phyloP scores from a whole-genome alignment of 2,888 invertebrate genomes.

The Noctua janthina region DNA sequence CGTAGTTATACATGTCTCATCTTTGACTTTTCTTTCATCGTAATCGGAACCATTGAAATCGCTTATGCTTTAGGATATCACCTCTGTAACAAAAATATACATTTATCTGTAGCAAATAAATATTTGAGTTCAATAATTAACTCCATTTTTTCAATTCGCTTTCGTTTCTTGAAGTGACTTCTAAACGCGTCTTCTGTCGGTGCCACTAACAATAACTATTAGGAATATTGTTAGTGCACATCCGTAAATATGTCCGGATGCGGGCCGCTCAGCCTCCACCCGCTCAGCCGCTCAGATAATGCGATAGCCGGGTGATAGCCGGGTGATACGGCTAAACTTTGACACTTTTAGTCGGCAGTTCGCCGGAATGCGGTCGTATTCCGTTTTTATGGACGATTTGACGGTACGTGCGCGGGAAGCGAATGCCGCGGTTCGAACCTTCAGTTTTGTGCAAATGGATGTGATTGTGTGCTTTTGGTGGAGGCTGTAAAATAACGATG shows the following conservation, averaged over 20 bases:
- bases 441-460: constrained; percentile 36
- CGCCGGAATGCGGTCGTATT: constrained; percentile 59
- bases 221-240: constrained; percentile 66
- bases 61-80: no score
- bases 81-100: neutral
- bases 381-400: constrained; percentile 64
- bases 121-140: neutral
- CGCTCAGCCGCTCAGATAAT: constrained; percentile 56
- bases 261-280: constrained; percentile 17
- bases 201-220: constrained; percentile 61
- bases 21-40: neutral
- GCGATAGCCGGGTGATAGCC: constrained; percentile 62
- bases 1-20: neutral
- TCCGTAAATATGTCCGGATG: constrained; percentile 63
- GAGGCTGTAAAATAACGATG: constrained; percentile 4
- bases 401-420: constrained; percentile 57
- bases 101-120: neutral
- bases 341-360: constrained; percentile 64
- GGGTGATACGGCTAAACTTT: constrained; percentile 64
- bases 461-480: constrained; percentile 21
- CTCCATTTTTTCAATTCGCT: no score
- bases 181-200: constrained; percentile 12
- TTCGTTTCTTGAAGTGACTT: constrained; percentile 23
- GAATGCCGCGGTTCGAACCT: constrained; percentile 39
- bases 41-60: neutral